phyloP scores from a whole-genome alignment of 2,113 vertebrate genomes.

The Panthera tigris region DNA sequence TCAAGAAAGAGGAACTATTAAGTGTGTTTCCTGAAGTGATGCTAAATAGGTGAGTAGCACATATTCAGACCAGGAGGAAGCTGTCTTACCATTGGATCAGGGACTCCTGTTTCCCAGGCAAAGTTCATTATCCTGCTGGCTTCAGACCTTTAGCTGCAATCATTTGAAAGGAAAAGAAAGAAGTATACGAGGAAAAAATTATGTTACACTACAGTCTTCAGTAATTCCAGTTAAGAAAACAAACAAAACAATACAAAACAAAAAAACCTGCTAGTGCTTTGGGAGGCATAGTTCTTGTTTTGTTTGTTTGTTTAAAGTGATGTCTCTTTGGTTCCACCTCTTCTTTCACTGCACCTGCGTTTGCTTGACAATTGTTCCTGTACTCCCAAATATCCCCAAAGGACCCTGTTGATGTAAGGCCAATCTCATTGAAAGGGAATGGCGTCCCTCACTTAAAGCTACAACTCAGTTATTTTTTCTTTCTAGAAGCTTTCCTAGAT shows the following conservation, averaged over 20 bases:
- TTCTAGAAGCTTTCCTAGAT: constrained; percentile 1
- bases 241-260: background rate
- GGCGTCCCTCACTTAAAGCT: background rate
- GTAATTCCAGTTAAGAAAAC: background rate
- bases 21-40: constrained; percentile 39
- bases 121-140: constrained; percentile 61
- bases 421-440: background rate
- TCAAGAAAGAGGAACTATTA: constrained; percentile 52
- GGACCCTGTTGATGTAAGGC: background rate
- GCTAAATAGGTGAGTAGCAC: background rate
- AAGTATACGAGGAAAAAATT: constrained; percentile 13
- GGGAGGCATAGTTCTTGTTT: constrained; percentile 2
- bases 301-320: background rate
- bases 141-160: constrained; percentile 58
- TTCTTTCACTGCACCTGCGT: background rate
- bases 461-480: background rate
- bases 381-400: background rate
- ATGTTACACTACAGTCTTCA: constrained; percentile 41
- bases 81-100: constrained; percentile 14
- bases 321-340: background rate
- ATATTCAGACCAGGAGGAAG: constrained; percentile 30
- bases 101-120: constrained; percentile 54
- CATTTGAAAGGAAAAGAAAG: constrained; percentile 20
- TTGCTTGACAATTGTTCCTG: background rate
- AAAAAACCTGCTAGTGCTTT: constrained; percentile 20